These are phyloP conservation scores for Taeniopygia guttata DNA, from an alignment of 2,797 vertebrate genomes.

Conservation along the genomic window DNA sequence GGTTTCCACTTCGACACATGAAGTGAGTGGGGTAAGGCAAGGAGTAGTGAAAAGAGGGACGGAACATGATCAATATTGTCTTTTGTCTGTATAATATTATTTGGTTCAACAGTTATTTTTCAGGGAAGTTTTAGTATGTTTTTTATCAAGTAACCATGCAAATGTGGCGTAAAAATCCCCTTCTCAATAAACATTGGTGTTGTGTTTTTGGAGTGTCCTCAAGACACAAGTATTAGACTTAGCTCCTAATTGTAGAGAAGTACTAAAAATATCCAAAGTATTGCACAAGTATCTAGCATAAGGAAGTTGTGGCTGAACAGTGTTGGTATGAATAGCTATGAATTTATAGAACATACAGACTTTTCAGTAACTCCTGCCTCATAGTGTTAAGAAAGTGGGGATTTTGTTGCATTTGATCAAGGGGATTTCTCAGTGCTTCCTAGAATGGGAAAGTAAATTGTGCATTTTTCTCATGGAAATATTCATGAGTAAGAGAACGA, in stretches of 20 bases:
- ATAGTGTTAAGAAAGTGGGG: background rate
- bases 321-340: background rate
- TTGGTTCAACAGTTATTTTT: background rate
- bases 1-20: background rate
- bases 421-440: slow-evolving; percentile 6
- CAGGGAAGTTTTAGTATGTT: background rate
- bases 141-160: background rate
- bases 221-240: background rate
- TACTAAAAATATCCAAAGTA: background rate
- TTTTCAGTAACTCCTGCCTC: background rate
- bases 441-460: slow-evolving; percentile 47
- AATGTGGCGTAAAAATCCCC: background rate
- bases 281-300: background rate
- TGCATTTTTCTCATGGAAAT: slow-evolving; percentile 48
- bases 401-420: background rate
- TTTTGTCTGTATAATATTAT: background rate
- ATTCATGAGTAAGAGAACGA: background rate
- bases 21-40: background rate
- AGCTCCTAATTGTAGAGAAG: background rate
- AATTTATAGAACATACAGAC: background rate
- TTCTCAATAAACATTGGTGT: background rate
- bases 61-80: background rate
- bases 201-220: background rate
- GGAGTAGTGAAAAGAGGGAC: background rate
- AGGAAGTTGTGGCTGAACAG: background rate